A percentile compares a stretch with the other conserved stretches of the same genome.
Evolutionary conservation across 2,797 vertebrate genomes (phyloP).

Genomic region (Pseudochromis fuscus): DNA sequence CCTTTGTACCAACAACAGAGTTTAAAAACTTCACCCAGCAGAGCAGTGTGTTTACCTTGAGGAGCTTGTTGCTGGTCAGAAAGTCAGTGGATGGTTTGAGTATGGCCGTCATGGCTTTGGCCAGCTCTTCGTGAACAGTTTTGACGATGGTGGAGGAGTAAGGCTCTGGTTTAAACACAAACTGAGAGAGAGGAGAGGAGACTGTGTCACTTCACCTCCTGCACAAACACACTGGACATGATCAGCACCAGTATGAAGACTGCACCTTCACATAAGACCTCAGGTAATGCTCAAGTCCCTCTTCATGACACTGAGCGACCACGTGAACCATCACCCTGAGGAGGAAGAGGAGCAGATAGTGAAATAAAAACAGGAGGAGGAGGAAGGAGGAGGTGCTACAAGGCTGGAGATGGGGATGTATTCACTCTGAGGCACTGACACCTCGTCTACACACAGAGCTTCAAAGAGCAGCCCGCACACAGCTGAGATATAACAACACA

Average conservation of each 20-base stretch:
- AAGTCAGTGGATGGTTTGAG: conserved; percentile 98
- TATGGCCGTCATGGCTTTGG: conserved; percentile 97
- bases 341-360: conserved; percentile 20
- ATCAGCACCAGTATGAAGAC: background rate
- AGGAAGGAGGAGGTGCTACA: background rate
- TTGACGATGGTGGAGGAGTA: conserved; percentile 83
- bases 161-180: conserved; percentile 93
- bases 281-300: conserved; percentile 95
- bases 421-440: too few species aligned
- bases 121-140: conserved; percentile 95
- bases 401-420: too few species aligned
- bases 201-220: fast-evolving
- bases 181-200: conserved; percentile 79
- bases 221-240: background rate
- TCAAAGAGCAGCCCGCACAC: conserved; percentile 1
- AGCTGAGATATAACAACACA: background rate
- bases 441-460: too few species aligned
- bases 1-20: too few species aligned
- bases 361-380: background rate
- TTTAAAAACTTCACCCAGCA: too few species aligned
- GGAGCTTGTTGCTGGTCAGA: conserved; percentile 96
- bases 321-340: conserved; percentile 97
- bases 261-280: conserved; percentile 96
- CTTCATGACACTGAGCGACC: conserved; percentile 97
- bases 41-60: too few species aligned